These are phyloP conservation scores for Felis catus DNA, from an alignment of 2,113 vertebrate species.

Conservation along the genomic window DNA sequence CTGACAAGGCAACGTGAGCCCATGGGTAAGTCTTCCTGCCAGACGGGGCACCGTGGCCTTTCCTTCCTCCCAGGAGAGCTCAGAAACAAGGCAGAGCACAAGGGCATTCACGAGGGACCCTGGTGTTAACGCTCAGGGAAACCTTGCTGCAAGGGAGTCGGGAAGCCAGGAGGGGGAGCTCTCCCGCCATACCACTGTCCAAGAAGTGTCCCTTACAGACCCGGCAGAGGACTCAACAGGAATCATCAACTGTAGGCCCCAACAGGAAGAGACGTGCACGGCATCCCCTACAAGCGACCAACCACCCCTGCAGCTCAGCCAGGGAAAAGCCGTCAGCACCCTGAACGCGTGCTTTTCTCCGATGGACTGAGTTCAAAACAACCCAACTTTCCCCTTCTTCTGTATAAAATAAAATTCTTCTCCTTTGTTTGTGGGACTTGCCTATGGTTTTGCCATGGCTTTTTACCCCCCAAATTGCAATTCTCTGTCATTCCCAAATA, in stretches of 20 bases:
- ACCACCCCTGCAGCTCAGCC: neutral
- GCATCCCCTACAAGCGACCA: neutral
- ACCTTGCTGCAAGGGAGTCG: neutral
- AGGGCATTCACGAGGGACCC: neutral
- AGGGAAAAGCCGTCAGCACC: neutral
- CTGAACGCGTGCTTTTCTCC: neutral
- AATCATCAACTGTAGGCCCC: neutral
- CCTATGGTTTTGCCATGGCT: neutral
- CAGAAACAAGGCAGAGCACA: neutral
- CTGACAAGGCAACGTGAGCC: constrained; percentile 64
- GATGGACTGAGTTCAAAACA: neutral
- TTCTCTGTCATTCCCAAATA: neutral
- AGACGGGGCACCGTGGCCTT: constrained; percentile 59
- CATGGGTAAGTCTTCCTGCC: constrained; percentile 57
- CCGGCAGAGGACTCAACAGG: neutral
- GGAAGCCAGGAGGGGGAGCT: neutral
- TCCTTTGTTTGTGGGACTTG: neutral
- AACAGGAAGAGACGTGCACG: neutral
- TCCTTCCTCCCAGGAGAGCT: constrained; percentile 44
- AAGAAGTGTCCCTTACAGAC: accelerated
- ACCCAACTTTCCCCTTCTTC: neutral
- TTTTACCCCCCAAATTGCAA: neutral
- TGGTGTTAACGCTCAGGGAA: neutral
- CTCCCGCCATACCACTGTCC: neutral
- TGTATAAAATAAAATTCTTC: neutral